Evolutionary conservation across 2,888 invertebrate genomes (phyloP).

Genomic region (Crocallis elinguaria): DNA sequence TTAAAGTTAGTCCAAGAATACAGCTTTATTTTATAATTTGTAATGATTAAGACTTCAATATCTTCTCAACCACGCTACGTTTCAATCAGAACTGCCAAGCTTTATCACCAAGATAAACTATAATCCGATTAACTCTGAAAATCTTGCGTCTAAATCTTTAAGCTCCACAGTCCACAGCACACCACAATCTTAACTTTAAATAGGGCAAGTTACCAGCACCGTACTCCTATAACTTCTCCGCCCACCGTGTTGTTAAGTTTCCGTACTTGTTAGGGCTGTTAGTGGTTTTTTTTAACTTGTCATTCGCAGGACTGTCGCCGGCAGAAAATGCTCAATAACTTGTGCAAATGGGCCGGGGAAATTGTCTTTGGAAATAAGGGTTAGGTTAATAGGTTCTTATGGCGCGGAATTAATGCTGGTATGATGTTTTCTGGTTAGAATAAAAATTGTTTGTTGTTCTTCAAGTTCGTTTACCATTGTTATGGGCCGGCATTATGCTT

Average conservation of each 20-base stretch:
- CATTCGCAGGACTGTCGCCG: conserved; percentile 22
- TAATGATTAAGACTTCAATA: no score
- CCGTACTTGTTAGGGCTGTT: conserved; percentile 23
- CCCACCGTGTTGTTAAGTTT: conserved; percentile 17
- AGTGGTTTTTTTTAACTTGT: conserved; percentile 34
- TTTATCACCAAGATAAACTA: neutral
- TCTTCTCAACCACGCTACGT: no score
- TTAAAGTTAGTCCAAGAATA: no score
- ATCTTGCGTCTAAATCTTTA: neutral
- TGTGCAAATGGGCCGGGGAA: conserved; percentile 16
- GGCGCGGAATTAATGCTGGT: conserved; percentile 8
- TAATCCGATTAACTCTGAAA: neutral
- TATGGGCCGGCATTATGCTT: no score
- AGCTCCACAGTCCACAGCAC: conserved; percentile 30
- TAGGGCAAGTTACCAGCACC: conserved; percentile 32
- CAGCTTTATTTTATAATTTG: no score
- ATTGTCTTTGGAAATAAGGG: conserved; percentile 22
- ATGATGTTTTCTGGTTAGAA: neutral
- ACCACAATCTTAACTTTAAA: conserved; percentile 46
- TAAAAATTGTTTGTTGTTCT: neutral
- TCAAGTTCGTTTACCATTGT: no score
- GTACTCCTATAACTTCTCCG: conserved; percentile 8
- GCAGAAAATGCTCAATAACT: conserved; percentile 29
- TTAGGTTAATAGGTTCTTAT: conserved; percentile 16
- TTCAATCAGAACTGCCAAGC: neutral